phyloP scores from a whole-genome alignment of 2,797 vertebrate genomes.

The Petrocephalus sullivani region DNA sequence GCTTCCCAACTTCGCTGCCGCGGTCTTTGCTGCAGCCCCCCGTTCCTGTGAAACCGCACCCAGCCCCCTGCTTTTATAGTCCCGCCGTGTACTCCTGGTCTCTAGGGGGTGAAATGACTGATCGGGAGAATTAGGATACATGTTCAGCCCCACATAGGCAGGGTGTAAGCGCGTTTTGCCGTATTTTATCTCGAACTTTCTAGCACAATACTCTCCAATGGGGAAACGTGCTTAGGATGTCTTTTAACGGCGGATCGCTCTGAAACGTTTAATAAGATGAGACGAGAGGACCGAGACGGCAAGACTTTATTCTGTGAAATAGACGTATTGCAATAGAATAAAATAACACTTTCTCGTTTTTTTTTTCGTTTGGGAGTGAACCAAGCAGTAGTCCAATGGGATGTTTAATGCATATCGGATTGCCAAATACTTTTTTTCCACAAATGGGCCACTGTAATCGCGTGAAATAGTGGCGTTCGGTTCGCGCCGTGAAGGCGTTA shows the following conservation, averaged over 20 bases:
- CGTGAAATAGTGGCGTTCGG: conserved; percentile 1
- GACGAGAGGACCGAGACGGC: background rate
- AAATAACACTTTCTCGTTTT: background rate
- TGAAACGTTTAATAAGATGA: background rate
- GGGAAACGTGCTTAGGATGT: background rate
- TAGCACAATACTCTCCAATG: background rate
- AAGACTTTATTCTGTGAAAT: background rate
- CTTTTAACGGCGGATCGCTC: background rate
- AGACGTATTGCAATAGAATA: background rate
- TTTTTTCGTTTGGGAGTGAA: background rate
- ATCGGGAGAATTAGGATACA: background rate
- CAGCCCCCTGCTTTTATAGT: background rate
- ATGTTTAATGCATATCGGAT: background rate
- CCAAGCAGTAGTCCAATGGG: background rate
- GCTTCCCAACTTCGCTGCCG: background rate
- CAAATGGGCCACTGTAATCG: background rate
- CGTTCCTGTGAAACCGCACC: background rate
- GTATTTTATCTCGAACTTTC: background rate
- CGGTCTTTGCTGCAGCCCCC: background rate
- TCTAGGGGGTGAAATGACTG: background rate
- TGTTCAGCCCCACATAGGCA: background rate
- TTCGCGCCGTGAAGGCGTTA: conserved; percentile 2
- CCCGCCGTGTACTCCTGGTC: background rate
- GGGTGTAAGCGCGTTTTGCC: background rate
- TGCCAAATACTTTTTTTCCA: background rate